Conservation (phyloP, 2,888 invertebrate genomes). For the Empis livida region DNA sequence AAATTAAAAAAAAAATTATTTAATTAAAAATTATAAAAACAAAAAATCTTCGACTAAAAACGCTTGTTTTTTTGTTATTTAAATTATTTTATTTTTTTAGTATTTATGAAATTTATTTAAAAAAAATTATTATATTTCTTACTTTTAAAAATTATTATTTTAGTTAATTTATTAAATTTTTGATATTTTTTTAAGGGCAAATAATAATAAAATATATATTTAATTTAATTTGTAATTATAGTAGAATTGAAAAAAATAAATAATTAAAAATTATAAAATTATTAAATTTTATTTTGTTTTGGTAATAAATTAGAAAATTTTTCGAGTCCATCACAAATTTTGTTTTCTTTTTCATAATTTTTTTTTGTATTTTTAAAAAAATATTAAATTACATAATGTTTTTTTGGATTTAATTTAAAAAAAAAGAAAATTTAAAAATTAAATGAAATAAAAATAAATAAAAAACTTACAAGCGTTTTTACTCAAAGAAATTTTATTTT, state of each 20-base stretch:
- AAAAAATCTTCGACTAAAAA: constrained; percentile 34
- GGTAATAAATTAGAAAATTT: not conserved
- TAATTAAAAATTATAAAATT: not conserved
- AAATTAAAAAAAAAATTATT: constrained; percentile 6
- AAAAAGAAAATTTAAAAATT: constrained; percentile 2
- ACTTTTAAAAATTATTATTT: not conserved
- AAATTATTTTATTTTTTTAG: constrained; percentile 1
- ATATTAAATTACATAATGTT: not conserved
- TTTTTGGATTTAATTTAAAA: not conserved
- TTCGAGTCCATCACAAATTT: constrained; percentile 9
- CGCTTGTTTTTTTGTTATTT: constrained; percentile 25
- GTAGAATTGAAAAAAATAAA: not conserved
- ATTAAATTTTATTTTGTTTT: not conserved
- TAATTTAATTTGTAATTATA: not conserved
- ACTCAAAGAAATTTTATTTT: constrained; percentile 34
- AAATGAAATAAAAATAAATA: constrained; percentile 12
- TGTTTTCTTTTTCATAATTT: constrained; percentile 1
- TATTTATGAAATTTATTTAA: constrained; percentile 1
- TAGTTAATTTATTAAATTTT: not conserved
- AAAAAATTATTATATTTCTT: too few species aligned
- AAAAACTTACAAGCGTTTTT: constrained; percentile 36
- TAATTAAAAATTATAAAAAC: constrained; percentile 6
- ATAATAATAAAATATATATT: not conserved
- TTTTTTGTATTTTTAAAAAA: not conserved
- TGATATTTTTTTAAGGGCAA: not conserved